A percentile compares a stretch with the other conserved stretches of the same genome.
Evolutionary conservation across 2,888 invertebrate genomes (phyloP).

Genomic region (Chorisops tibialis): DNA sequence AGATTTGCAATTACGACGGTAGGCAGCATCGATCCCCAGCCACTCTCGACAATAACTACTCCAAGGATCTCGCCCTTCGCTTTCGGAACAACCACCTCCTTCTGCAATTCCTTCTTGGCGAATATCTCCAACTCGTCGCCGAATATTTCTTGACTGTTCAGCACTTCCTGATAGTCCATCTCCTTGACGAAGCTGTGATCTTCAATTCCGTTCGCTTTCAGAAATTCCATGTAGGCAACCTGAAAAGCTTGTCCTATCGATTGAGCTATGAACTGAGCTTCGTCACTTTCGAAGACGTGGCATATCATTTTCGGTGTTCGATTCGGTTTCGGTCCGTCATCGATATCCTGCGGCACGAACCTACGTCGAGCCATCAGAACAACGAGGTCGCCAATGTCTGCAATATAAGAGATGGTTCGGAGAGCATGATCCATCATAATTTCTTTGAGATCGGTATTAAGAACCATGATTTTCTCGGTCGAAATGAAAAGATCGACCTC

Average conservation of each 20-base stretch:
- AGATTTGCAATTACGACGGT: conserved; percentile 99
- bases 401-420: conserved; percentile 97
- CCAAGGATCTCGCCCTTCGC: conserved; percentile 96
- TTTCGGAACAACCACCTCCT: conserved; percentile 98
- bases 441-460: conserved; percentile 98
- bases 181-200: conserved; percentile 98
- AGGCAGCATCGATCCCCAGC: conserved; percentile 99
- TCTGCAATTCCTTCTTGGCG: conserved; percentile 96
- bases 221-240: conserved; percentile 99
- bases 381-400: conserved; percentile 97
- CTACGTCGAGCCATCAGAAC: conserved; percentile 96
- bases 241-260: conserved; percentile 99
- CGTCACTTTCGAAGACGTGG: conserved; percentile 99
- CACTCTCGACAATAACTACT: conserved; percentile 98
- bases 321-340: conserved; percentile 65
- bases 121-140: conserved; percentile 99
- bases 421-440: conserved; percentile 99
- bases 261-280: conserved; percentile 99
- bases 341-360: conserved; percentile 83
- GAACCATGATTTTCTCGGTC: conserved; percentile 99
- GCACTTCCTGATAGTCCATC: conserved; percentile 99
- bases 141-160: conserved; percentile 98
- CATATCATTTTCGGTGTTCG: conserved; percentile 97
- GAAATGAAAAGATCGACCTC: conserved; percentile 99
- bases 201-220: conserved; percentile 99